These are phyloP conservation scores for Molorchus minor DNA, from an alignment of 2,888 invertebrate species.

Conservation along the genomic window DNA sequence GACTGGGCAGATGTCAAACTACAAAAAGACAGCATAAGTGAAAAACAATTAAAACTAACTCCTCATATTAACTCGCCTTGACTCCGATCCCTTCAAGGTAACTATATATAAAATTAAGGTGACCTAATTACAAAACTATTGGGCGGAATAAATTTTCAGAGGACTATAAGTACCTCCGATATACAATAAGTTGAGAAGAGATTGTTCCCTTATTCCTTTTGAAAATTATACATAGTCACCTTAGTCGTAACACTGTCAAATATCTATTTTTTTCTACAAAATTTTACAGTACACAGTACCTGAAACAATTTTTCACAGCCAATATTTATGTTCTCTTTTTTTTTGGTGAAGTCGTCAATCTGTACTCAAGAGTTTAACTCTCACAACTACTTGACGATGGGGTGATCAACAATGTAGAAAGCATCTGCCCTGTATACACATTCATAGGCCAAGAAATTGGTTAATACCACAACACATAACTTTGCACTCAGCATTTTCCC, in stretches of 20 bases:
- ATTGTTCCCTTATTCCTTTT: conserved; percentile 20
- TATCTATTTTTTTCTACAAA: no score
- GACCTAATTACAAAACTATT: conserved; percentile 16
- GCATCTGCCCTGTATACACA: conserved; percentile 11
- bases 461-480: conserved; percentile 20
- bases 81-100: not conserved
- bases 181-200: conserved; percentile 15
- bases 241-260: not conserved
- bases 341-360: no score
- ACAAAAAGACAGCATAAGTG: no score
- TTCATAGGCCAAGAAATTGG: not conserved
- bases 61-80: no score
- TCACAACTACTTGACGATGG: no score
- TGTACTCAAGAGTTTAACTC: no score
- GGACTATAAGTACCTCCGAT: conserved; percentile 10
- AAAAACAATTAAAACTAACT: no score
- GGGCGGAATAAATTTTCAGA: conserved; percentile 22
- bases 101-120: conserved; percentile 18
- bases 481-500: not conserved
- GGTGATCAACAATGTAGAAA: no score
- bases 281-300: no score
- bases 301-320: no score
- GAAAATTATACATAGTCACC: conserved; percentile 15
- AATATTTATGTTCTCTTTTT: no score
- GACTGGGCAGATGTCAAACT: conserved; percentile 3